phyloP scores from a whole-genome alignment of 2,888 invertebrate genomes.

The Scelioninae gen. 1 region DNA sequence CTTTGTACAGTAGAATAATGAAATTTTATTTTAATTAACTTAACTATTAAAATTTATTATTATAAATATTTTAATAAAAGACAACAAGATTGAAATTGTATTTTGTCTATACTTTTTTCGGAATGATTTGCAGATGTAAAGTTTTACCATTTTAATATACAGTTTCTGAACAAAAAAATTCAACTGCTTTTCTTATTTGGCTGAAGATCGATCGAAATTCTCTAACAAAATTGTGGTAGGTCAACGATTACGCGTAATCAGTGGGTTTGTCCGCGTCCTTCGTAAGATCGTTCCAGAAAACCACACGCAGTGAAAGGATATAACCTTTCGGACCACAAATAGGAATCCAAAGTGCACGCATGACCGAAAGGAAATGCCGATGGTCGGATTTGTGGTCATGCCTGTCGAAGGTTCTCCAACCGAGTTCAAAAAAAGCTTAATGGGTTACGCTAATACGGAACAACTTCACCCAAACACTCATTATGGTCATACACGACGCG shows the following conservation, averaged over 20 bases:
- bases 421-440: slow-evolving; percentile 50
- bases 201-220: background rate
- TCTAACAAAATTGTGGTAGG: slow-evolving; percentile 38
- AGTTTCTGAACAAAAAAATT: background rate
- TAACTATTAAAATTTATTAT: too few species aligned
- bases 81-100: too few species aligned
- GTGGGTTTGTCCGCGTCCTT: slow-evolving; percentile 55
- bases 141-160: background rate
- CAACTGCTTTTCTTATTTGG: background rate
- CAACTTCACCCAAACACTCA: slow-evolving; percentile 25
- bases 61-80: too few species aligned
- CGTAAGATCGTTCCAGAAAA: slow-evolving; percentile 67
- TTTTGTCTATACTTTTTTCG: too few species aligned
- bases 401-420: slow-evolving; percentile 45
- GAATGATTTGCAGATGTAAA: too few species aligned
- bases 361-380: slow-evolving; percentile 63
- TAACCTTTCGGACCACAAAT: slow-evolving; percentile 65
- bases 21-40: too few species aligned
- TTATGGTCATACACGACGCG: slow-evolving; percentile 38
- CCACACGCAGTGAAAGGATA: slow-evolving; percentile 63
- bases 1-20: too few species aligned
- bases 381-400: slow-evolving; percentile 64
- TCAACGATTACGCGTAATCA: slow-evolving; percentile 53
- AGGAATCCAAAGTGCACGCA: slow-evolving; percentile 65
- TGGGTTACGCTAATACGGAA: slow-evolving; percentile 54